Evolutionary conservation across 2,888 invertebrate species (phyloP).

Genomic region (Pycnomerus fuliginosus): DNA sequence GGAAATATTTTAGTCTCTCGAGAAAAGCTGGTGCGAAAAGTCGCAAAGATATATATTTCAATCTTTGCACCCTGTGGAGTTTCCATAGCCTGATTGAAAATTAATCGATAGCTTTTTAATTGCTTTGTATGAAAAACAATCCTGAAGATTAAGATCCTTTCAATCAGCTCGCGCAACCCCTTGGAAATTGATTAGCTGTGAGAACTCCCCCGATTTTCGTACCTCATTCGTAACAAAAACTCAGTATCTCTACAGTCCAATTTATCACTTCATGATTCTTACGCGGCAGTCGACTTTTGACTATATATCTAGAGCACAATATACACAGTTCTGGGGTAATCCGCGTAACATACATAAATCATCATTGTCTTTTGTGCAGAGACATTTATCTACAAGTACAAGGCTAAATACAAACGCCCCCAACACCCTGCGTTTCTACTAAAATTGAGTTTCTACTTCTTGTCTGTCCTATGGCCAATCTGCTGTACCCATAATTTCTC

Average conservation of each 20-base stretch:
- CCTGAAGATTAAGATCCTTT: conserved; percentile 21
- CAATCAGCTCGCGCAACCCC: conserved; percentile 22
- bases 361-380: conserved; percentile 45
- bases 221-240: too few relatives aligned
- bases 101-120: conserved; percentile 29
- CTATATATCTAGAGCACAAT: conserved; percentile 9
- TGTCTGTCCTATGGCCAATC: too few relatives aligned
- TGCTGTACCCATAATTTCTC: too few relatives aligned
- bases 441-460: too few relatives aligned
- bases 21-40: conserved; percentile 33
- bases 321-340: conserved; percentile 23
- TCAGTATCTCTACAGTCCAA: too few relatives aligned
- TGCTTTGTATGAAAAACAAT: conserved; percentile 31
- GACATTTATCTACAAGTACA: conserved; percentile 49
- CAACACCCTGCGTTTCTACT: conserved; percentile 27
- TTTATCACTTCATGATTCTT: too few relatives aligned
- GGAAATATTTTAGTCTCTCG: conserved; percentile 41
- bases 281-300: conserved; percentile 19
- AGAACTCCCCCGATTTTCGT: conserved; percentile 4
- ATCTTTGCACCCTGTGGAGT: conserved; percentile 24
- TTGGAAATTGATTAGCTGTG: conserved; percentile 16
- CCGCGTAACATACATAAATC: conserved; percentile 42
- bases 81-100: conserved; percentile 24
- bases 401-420: conserved; percentile 37
- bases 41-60: conserved; percentile 31